Conservation (phyloP, 2,888 invertebrate genomes). For the Lepidocyrtinus sp. region DNA sequence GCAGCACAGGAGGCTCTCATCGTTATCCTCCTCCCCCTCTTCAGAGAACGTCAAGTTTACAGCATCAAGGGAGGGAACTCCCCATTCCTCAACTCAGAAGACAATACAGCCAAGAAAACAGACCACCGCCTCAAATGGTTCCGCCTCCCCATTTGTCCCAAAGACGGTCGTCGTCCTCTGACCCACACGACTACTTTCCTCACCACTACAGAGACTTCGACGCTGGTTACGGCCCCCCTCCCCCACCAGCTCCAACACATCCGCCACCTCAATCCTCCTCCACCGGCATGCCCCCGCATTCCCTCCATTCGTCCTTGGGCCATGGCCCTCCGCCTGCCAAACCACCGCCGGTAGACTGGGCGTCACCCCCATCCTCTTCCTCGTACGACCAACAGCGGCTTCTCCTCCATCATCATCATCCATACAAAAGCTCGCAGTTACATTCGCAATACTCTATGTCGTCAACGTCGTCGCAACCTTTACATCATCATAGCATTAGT, state of each 20-base stretch:
- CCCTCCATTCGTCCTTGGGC: conserved; percentile 51
- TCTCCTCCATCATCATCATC: conserved; percentile 83
- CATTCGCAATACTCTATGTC: conserved; percentile 49
- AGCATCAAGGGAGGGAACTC: conserved; percentile 66
- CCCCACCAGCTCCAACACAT: conserved; percentile 59
- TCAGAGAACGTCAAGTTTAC: conserved; percentile 67
- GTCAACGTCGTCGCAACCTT: conserved; percentile 47
- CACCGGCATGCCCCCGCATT: conserved; percentile 41
- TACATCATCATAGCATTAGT: conserved; percentile 70
- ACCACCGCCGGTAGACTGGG: conserved; percentile 72
- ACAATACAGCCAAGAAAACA: conserved; percentile 70
- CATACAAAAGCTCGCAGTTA: conserved; percentile 38
- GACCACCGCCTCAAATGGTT: conserved; percentile 65
- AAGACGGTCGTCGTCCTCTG: conserved; percentile 63
- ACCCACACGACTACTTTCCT: conserved; percentile 67
- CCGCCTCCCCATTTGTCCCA: conserved; percentile 58
- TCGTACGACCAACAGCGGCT: conserved; percentile 88
- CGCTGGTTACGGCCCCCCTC: conserved; percentile 61
- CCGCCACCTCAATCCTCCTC: conserved; percentile 58
- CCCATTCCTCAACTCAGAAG: conserved; percentile 67
- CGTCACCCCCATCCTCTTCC: conserved; percentile 73
- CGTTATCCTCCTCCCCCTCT: conserved; percentile 69
- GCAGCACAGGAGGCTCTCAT: conserved; percentile 50
- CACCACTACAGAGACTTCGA: conserved; percentile 66
- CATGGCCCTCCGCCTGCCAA: conserved; percentile 71